phyloP scores from a whole-genome alignment of 1,140 invertebrate genomes.

The Euura lappo region DNA sequence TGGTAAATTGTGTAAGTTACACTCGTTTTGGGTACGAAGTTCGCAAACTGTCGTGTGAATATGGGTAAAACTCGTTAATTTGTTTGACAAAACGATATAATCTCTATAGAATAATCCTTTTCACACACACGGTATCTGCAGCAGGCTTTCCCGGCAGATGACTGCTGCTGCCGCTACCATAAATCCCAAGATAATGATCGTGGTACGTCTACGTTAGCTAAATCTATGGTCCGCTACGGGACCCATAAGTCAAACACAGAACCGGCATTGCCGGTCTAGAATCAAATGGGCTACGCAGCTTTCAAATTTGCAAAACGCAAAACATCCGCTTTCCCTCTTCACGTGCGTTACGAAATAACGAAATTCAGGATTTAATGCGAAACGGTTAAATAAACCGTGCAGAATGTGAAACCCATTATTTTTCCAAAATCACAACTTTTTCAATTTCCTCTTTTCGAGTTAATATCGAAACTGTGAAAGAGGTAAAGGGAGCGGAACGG shows the following conservation, averaged over 20 bases:
- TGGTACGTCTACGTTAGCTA: constrained; percentile 56
- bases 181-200: constrained; percentile 59
- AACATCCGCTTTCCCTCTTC: no score
- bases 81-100: constrained; percentile 13
- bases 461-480: background rate
- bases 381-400: no score
- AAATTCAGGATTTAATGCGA: no score
- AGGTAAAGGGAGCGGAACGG: background rate
- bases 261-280: background rate
- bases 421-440: background rate
- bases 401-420: no score
- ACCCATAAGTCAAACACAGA: constrained; percentile 46
- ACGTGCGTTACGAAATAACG: no score
- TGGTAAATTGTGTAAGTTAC: no score
- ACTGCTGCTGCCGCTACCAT: constrained; percentile 33
- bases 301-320: background rate
- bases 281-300: background rate
- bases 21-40: no score
- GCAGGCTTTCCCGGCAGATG: constrained; percentile 13
- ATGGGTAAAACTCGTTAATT: constrained; percentile 6
- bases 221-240: constrained; percentile 56
- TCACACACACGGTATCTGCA: constrained; percentile 17
- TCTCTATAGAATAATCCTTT: constrained; percentile 20
- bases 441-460: background rate
- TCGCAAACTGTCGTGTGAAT: no score